Conservation (phyloP, 2,113 vertebrate species). For the Willisornis vidua region DNA sequence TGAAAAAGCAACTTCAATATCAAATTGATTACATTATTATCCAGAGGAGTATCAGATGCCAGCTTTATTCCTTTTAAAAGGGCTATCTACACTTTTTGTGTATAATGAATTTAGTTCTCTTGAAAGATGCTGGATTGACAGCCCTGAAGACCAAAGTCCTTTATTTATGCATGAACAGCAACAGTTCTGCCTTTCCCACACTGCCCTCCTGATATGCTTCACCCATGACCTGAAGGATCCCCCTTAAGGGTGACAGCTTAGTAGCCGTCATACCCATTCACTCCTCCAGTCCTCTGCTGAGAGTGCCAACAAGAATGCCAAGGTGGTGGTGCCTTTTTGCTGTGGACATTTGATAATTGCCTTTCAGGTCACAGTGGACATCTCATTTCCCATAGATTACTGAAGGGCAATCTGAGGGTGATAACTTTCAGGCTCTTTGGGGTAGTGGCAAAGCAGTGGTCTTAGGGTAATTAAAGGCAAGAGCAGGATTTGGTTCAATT, state of each 20-base stretch:
- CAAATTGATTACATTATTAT: conserved; percentile 7
- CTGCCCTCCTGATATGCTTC: conserved; percentile 52
- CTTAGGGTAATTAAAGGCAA: conserved; percentile 5
- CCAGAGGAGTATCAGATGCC: not conserved
- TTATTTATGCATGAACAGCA: conserved; percentile 70
- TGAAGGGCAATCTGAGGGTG: not conserved
- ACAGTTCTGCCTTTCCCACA: conserved; percentile 58
- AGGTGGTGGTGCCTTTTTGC: not conserved
- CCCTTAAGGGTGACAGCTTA: conserved; percentile 27
- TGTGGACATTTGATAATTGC: not conserved
- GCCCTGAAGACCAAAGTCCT: conserved; percentile 50
- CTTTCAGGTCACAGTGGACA: not conserved
- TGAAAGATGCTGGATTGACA: conserved; percentile 66
- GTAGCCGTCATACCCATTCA: not conserved
- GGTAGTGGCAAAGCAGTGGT: not conserved
- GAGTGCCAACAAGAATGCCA: not conserved
- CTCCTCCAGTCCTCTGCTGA: not conserved
- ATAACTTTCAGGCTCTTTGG: not conserved
- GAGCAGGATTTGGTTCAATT: conserved; percentile 2
- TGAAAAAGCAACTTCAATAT: not conserved
- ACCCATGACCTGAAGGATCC: conserved; percentile 57
- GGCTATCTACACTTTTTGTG: not conserved
- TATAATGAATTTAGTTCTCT: conserved; percentile 50
- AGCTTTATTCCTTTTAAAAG: conserved; percentile 19
- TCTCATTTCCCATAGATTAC: not conserved